A percentile compares a stretch with the other conserved stretches of the same genome.
phyloP scores from a whole-genome alignment of 2,888 invertebrate species.

The Diplolepis rosae region DNA sequence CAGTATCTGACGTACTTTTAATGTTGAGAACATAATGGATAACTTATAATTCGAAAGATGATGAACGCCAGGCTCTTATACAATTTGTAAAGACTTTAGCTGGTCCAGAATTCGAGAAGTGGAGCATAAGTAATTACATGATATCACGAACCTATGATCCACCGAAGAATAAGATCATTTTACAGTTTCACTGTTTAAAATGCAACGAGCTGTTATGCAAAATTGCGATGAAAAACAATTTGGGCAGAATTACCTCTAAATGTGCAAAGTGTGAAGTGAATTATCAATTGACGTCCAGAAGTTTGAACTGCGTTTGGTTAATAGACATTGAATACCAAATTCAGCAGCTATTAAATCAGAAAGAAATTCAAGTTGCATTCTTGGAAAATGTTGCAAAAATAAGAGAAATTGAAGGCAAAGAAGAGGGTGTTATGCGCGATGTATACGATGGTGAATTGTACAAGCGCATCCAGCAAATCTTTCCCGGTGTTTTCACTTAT shows the following conservation, averaged over 20 bases:
- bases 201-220: background rate
- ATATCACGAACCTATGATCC: background rate
- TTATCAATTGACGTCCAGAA: background rate
- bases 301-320: conserved; percentile 6
- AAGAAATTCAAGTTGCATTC: conserved; percentile 9
- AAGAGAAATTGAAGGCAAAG: background rate
- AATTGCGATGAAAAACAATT: background rate
- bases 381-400: conserved; percentile 8
- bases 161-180: background rate
- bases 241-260: background rate
- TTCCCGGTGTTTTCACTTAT: background rate
- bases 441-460: conserved; percentile 15
- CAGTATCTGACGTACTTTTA: background rate
- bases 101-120: background rate
- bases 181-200: background rate
- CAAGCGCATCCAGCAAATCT: background rate
- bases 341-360: background rate
- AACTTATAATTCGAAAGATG: background rate
- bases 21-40: background rate
- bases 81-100: conserved; percentile 4
- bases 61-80: background rate
- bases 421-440: background rate
- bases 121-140: conserved; percentile 5
- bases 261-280: background rate
- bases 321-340: conserved; percentile 21